Evolutionary conservation across 2,113 vertebrate species (phyloP), one percentile per base, ranked within the genome.

Genomic region (Pagrus major): DNA sequence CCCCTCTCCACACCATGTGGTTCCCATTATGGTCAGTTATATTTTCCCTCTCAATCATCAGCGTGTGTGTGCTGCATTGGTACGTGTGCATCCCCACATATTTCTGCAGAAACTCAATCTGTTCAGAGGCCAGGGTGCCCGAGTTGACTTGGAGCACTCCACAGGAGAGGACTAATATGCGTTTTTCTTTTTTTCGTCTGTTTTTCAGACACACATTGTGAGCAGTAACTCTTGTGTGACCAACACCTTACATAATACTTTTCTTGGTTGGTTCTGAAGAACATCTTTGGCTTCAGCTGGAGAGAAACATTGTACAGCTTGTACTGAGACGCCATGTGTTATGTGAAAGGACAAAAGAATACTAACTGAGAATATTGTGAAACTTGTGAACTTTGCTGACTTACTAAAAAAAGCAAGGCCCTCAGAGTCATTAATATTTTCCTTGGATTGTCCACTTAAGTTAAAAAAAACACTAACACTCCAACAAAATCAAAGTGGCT

Each of bases 41-140:
- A 89, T 90, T 91, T 92, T 90, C 84, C 81, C 73, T 78, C 85
- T 83, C 88, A 55, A 65, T 92, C 80, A 41, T 78, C 27, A n/a
- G 63, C 35, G 77, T 80, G 86, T 52, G 58, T 21, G 21, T 12
- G 12, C 6, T 18, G 41, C 5, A 25, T 44, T 55, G 5, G 9
- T 56, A 8, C 42, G 31, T 18, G 44, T 54, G 47, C 56, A 46
- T 76, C 67, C 33, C 51, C 59, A 60, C 89, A 90, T 91, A 80
- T 87, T 93, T 93, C 84, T 89, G 86, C 68, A 83, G 92, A 93
- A 93, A 95, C 86, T 85, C 61, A 70, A 91, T 93, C 90, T 59
- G 69, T 68, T 79, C 16, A 29, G 72, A 78, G 86, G 60, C 67
- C 77, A 37, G 55, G 78, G 80, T 23, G 54, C 67, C 75, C 23